phyloP scores from a whole-genome alignment of 2,113 vertebrate genomes.

The Tenebrosternarchus preto region DNA sequence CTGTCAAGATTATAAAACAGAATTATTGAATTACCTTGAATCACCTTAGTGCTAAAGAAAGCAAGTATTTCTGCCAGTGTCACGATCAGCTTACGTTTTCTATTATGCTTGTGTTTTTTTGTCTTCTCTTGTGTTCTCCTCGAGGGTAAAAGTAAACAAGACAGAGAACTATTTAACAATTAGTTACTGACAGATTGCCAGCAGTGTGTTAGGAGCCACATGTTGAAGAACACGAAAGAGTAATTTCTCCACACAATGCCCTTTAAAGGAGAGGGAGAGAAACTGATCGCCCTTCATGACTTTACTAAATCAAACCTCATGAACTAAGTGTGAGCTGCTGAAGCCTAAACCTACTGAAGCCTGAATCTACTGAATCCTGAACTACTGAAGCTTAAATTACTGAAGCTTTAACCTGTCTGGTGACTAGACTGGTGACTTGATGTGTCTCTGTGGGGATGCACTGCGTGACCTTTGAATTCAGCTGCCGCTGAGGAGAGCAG shows the following conservation, averaged over 20 bases:
- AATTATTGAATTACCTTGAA: no score
- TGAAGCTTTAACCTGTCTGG: not conserved
- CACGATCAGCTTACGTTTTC: not conserved
- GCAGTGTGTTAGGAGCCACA: not conserved
- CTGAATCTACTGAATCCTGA: not conserved
- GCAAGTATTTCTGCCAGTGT: not conserved
- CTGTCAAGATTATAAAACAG: not conserved
- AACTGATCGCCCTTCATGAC: not conserved
- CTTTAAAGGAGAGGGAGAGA: not conserved
- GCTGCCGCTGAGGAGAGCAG: conserved; percentile 43
- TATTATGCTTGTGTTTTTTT: not conserved
- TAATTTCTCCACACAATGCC: not conserved
- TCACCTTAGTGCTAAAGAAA: no score
- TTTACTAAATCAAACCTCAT: not conserved
- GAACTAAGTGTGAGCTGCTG: not conserved
- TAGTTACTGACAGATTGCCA: not conserved
- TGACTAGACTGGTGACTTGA: not conserved
- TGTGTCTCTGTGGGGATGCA: conserved; percentile 49
- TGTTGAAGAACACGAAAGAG: not conserved
- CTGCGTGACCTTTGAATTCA: conserved; percentile 32
- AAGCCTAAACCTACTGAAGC: not conserved
- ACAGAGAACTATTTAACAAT: not conserved
- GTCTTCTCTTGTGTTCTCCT: not conserved
- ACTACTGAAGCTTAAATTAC: not conserved
- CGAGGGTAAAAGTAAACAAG: conserved; percentile 1